Conservation (phyloP, 2,888 invertebrate species). For the Pseudococcus viburni region DNA sequence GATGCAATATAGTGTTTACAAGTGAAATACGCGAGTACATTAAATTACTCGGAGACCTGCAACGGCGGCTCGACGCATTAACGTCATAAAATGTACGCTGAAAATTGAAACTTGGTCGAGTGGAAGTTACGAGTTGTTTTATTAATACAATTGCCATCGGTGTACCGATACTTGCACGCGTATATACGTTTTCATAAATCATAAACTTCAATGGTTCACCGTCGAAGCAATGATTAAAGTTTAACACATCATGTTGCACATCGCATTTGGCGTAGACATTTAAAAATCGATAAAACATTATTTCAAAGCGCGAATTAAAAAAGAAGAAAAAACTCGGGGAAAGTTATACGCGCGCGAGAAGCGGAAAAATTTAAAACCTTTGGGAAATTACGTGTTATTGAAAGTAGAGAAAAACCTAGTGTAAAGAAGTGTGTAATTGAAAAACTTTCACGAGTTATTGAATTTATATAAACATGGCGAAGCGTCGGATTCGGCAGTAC, state of each 20-base stretch:
- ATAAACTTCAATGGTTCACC: background rate
- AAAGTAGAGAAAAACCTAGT: slow-evolving; percentile 16
- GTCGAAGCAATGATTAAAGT: slow-evolving; percentile 13
- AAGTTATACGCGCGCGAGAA: slow-evolving; percentile 4
- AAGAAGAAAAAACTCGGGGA: background rate
- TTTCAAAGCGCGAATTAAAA: slow-evolving; percentile 8
- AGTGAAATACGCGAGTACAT: background rate
- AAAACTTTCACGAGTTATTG: slow-evolving; percentile 47
- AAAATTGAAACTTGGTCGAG: slow-evolving; percentile 30
- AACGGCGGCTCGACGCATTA: background rate
- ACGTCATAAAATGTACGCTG: background rate
- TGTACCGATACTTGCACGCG: background rate
- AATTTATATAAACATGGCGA: background rate
- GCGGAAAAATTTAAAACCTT: slow-evolving; percentile 43
- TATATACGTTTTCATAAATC: slow-evolving; percentile 16
- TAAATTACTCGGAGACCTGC: background rate
- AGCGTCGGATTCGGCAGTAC: too few species aligned
- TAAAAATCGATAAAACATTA: slow-evolving; percentile 51
- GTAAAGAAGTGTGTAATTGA: slow-evolving; percentile 54
- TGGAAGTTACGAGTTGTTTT: slow-evolving; percentile 11
- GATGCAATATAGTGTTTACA: background rate
- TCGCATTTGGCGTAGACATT: slow-evolving; percentile 34
- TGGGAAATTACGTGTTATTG: slow-evolving; percentile 55
- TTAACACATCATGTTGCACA: slow-evolving; percentile 44
- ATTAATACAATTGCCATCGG: slow-evolving; percentile 15